Base-by-base conservation (phyloP, 2,888 invertebrate genomes). In the Caenorhabditis sp. region DNA sequence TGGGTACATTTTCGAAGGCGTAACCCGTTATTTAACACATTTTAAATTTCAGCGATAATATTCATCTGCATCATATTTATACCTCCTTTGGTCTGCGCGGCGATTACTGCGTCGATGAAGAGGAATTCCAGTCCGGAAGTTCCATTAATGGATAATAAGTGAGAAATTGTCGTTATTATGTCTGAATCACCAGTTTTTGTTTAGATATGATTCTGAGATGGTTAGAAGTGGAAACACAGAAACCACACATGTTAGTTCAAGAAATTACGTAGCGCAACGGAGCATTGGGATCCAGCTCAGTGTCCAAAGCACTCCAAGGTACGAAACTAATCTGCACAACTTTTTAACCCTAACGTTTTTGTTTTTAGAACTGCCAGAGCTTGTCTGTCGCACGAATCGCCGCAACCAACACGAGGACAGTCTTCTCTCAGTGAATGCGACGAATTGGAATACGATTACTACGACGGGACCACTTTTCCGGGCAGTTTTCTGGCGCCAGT, bases 201-300 rank as follows among this genome's bases (percentile, higher is more conserved):
- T 45, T 53, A 85, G 85, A 45, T 74, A 79, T 22, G 84, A 85
- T 39, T 78, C 79, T 9, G 87, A 87, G 27, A 86, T 87, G 87
- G 73, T 85, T 17, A 81, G 86, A 6, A 85, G 85, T 7, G 84
- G 83, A n/a, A 85, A 85, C 55, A 87, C 87, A 0, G 86, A 87
- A 24, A 83, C 76, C 45, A 87, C 87, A 0, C 84, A 86, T 56
- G 76, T 81, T n/a, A 79, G 81, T 37, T 62, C 76, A 9, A 55
- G 65, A 20, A 72, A 79, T 13, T 82, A 78, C 32, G 77, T 82
- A 1, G 78, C 82, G 3, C 78, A 84, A 17, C 59, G 87, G 22
- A 86, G 86, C 61, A 87, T 87, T 55, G 87, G 87, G 13, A 85
- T 87, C 15, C 87, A 87, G 48, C 63, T 85, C 20, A 83, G 82